Conservation (phyloP, 2,797 vertebrate species). For the Petrocephalus schoutedeni region DNA sequence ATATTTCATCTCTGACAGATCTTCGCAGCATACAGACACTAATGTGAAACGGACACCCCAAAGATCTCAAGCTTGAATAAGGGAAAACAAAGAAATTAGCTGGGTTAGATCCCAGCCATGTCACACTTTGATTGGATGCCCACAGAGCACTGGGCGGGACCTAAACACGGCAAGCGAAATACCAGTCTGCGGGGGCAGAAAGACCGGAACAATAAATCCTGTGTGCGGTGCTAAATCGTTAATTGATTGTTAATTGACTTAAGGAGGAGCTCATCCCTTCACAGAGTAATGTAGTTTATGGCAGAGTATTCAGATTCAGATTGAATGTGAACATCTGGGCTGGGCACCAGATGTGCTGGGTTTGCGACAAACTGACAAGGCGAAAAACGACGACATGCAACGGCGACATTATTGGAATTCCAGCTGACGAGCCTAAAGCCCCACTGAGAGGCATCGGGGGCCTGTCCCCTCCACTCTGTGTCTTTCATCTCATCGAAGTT, state of each 20-base stretch:
- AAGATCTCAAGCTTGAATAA: neutral
- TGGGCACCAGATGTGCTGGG: neutral
- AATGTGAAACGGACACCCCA: neutral
- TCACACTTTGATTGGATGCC: neutral
- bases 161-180: neutral
- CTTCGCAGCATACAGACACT: neutral
- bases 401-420: neutral
- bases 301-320: neutral
- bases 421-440: neutral
- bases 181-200: too few species aligned
- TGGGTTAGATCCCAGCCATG: neutral
- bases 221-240: neutral
- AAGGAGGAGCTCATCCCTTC: neutral
- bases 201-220: neutral
- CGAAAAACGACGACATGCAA: neutral
- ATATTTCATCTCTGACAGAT: neutral
- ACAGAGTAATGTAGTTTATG: neutral
- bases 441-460: neutral
- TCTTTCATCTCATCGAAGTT: neutral
- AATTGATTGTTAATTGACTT: neutral
- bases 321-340: neutral
- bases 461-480: neutral
- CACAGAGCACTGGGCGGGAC: neutral
- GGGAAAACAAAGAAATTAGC: neutral
- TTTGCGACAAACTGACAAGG: neutral